A percentile compares a stretch with the other conserved stretches of the same genome.
Conservation (phyloP, 2,888 invertebrate genomes). For the Melanargia galathea region DNA sequence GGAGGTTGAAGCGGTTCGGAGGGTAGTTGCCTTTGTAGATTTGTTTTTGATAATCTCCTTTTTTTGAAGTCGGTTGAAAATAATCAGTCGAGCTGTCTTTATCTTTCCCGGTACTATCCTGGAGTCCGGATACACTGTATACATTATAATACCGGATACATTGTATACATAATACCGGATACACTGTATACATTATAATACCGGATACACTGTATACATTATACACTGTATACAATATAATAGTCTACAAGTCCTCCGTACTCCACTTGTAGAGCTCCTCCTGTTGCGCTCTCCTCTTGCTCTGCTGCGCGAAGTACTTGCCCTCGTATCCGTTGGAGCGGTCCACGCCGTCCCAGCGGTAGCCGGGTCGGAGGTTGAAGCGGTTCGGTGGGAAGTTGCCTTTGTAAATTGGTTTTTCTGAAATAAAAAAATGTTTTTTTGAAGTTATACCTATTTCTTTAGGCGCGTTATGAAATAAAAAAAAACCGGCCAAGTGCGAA, state of each 20-base stretch:
- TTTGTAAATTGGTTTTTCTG: conserved; percentile 88
- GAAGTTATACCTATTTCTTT: too few relatives aligned
- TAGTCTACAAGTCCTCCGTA: conserved; percentile 91
- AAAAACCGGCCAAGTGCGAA: too few relatives aligned
- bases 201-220: background rate
- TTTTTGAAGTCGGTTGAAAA: too few relatives aligned
- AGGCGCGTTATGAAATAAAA: too few relatives aligned
- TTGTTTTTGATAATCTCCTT: too few relatives aligned
- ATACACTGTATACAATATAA: too few relatives aligned
- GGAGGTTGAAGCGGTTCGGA: conserved; percentile 95
- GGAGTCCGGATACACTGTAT: too few relatives aligned
- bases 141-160: too few relatives aligned
- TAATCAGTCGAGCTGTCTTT: too few relatives aligned
- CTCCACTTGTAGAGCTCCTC: conserved; percentile 97
- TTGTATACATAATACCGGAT: too few relatives aligned
- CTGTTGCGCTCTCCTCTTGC: conserved; percentile 87
- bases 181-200: too few relatives aligned
- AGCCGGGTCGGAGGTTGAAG: conserved; percentile 95
- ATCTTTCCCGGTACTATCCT: too few relatives aligned
- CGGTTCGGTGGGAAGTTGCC: conserved; percentile 96
- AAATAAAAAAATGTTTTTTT: conserved; percentile 30
- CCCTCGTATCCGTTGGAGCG: conserved; percentile 98
- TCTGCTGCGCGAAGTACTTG: conserved; percentile 91
- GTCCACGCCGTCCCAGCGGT: conserved; percentile 99
- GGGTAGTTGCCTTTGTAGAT: conserved; percentile 93